Percentiles rank a stretch among this genome's conserved stretches.
Conservation (phyloP, 2,888 invertebrate genomes). For the Atherix ibis region DNA sequence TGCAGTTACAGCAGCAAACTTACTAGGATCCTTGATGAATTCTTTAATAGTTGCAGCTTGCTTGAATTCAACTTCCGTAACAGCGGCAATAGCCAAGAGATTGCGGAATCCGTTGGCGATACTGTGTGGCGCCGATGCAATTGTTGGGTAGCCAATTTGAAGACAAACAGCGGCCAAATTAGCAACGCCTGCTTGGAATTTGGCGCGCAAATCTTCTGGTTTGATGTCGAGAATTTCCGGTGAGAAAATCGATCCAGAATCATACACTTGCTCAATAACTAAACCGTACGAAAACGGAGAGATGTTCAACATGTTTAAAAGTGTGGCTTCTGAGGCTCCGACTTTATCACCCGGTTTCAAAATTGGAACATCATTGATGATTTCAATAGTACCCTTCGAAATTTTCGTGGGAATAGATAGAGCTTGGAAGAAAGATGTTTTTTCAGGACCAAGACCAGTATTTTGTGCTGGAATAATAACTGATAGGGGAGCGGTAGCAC, state of each 20-base stretch:
- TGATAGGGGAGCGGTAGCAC: constrained; percentile 90
- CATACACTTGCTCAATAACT: constrained; percentile 90
- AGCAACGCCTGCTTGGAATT: constrained; percentile 85
- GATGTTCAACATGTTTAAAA: constrained; percentile 99
- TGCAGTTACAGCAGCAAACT: constrained; percentile 59
- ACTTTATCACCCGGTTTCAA: constrained; percentile 93
- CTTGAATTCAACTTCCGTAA: constrained; percentile 88
- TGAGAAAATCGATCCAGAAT: constrained; percentile 94
- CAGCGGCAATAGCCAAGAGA: constrained; percentile 89
- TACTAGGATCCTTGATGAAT: constrained; percentile 90
- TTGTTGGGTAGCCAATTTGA: constrained; percentile 86
- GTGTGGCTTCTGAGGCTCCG: constrained; percentile 95
- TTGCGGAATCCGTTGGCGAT: constrained; percentile 97
- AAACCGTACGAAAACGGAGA: constrained; percentile 99
- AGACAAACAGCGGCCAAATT: constrained; percentile 90
- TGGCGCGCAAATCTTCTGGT: constrained; percentile 81
- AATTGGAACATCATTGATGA: constrained; percentile 89
- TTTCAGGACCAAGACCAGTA: constrained; percentile 97
- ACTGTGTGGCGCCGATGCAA: constrained; percentile 95
- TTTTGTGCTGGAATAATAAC: constrained; percentile 98
- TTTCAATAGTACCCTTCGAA: constrained; percentile 99
- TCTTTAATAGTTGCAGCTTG: constrained; percentile 88
- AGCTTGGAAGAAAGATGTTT: constrained; percentile 99
- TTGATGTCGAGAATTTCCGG: constrained; percentile 97
- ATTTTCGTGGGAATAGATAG: constrained; percentile 98